Conservation (phyloP, 1,140 invertebrate species). For the Ceratosolen solmsi region DNA sequence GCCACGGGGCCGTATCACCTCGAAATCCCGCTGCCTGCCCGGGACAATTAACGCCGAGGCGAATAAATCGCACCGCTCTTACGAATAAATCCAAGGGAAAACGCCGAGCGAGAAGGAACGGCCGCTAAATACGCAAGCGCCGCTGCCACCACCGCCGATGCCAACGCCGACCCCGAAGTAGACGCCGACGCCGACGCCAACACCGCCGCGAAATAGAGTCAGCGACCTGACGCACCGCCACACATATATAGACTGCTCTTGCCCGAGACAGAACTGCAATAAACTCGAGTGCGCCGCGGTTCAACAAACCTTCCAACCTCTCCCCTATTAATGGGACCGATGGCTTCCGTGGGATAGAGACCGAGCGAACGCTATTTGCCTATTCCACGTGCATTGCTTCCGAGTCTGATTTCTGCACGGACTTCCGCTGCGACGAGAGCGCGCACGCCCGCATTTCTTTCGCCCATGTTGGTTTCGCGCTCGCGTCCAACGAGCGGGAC, state of each 20-base stretch:
- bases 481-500: too few species aligned
- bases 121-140: too few species aligned
- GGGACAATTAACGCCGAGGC: too few species aligned
- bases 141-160: too few species aligned
- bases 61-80: not conserved
- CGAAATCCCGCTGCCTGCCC: too few species aligned
- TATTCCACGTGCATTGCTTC: constrained; percentile 40
- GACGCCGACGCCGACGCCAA: not conserved
- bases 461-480: too few species aligned
- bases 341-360: constrained; percentile 44
- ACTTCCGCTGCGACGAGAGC: constrained; percentile 20
- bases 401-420: constrained; percentile 45
- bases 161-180: too few species aligned
- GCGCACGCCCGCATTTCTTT: not conserved
- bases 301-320: constrained; percentile 44
- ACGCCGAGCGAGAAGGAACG: too few species aligned
- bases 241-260: constrained; percentile 17
- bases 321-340: constrained; percentile 43
- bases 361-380: constrained; percentile 25
- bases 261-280: constrained; percentile 43
- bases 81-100: not conserved
- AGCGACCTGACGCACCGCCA: constrained; percentile 42
- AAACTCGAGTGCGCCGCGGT: constrained; percentile 37
- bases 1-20: too few species aligned
- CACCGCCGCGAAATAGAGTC: constrained; percentile 37